These are phyloP conservation scores for Pygoscelis antarcticus DNA, from an alignment of 2,113 vertebrate genomes.

Conservation along the genomic window DNA sequence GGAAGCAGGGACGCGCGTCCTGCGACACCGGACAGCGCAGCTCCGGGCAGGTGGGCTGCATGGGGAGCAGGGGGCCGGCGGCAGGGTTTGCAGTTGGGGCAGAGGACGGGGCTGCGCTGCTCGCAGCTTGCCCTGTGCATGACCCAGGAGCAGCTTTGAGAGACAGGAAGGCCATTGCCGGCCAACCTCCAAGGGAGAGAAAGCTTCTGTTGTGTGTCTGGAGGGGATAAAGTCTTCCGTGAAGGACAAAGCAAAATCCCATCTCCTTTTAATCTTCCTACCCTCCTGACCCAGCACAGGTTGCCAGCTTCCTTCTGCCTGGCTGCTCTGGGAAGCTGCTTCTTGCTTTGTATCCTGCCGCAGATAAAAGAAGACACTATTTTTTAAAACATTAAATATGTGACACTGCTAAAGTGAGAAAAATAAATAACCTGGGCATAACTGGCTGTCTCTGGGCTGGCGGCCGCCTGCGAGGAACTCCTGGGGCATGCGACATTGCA, in stretches of 20 bases:
- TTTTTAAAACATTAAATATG: not conserved
- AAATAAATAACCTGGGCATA: conserved; percentile 43
- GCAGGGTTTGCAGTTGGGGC: not conserved
- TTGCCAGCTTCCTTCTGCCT: conserved; percentile 55
- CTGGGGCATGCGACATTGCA: not conserved
- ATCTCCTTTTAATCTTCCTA: conserved; percentile 64
- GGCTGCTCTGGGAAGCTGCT: conserved; percentile 36
- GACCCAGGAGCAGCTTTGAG: conserved; percentile 53
- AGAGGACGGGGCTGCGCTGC: not conserved
- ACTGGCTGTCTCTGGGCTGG: not conserved
- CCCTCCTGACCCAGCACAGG: conserved; percentile 60
- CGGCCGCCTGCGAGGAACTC: not conserved
- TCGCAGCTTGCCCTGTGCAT: not conserved
- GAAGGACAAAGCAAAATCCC: conserved; percentile 65
- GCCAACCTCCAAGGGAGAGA: conserved; percentile 38
- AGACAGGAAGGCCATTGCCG: conserved; percentile 19
- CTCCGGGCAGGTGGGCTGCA: not conserved
- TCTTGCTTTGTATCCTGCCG: not conserved
- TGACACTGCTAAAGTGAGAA: conserved; percentile 6
- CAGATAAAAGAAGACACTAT: conserved; percentile 5
- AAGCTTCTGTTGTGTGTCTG: conserved; percentile 62
- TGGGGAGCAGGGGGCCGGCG: not conserved
- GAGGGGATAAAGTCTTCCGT: conserved; percentile 64
- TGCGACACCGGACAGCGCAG: not conserved
- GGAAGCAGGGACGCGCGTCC: not conserved